These are phyloP conservation scores for Papilio aristodemus DNA, from an alignment of 1,140 invertebrate species.

Conservation along the genomic window DNA sequence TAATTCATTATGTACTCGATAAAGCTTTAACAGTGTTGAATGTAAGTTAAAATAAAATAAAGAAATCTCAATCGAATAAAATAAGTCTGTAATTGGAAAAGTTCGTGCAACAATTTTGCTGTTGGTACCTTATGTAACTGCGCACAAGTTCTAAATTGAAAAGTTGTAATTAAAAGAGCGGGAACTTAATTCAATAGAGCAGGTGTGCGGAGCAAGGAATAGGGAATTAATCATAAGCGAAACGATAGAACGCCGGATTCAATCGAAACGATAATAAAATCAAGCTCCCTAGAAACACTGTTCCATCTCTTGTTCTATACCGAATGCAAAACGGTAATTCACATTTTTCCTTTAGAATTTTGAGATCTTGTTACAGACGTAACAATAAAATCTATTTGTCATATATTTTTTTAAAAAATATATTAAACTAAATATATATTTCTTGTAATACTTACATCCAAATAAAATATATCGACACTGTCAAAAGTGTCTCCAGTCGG, in stretches of 20 bases:
- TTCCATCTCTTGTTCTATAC: constrained; percentile 13
- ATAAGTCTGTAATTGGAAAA: constrained; percentile 32
- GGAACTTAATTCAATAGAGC: constrained; percentile 33
- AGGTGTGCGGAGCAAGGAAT: constrained; percentile 29
- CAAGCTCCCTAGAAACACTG: constrained; percentile 24
- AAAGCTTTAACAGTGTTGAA: constrained; percentile 6
- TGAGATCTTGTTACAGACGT: constrained; percentile 10
- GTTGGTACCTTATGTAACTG: constrained; percentile 21
- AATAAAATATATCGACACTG: not conserved
- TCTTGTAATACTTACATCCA: not conserved
- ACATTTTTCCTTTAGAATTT: constrained; percentile 4
- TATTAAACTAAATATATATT: no score
- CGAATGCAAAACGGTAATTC: constrained; percentile 5
- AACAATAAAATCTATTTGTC: no score
- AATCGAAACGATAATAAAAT: constrained; percentile 30
- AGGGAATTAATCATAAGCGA: constrained; percentile 30
- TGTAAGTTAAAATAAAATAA: constrained; percentile 18
- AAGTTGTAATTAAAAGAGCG: constrained; percentile 35
- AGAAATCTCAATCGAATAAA: constrained; percentile 11
- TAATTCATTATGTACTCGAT: no score
- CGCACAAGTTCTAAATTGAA: constrained; percentile 33
- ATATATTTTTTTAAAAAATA: no score
- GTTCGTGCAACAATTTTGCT: constrained; percentile 30
- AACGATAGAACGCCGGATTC: constrained; percentile 17
- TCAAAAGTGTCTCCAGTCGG: constrained; percentile 12